Percentiles rank a stretch among this genome's conserved stretches.
phyloP scores from a whole-genome alignment of 2,888 invertebrate species.

The Apocheima hispidaria region DNA sequence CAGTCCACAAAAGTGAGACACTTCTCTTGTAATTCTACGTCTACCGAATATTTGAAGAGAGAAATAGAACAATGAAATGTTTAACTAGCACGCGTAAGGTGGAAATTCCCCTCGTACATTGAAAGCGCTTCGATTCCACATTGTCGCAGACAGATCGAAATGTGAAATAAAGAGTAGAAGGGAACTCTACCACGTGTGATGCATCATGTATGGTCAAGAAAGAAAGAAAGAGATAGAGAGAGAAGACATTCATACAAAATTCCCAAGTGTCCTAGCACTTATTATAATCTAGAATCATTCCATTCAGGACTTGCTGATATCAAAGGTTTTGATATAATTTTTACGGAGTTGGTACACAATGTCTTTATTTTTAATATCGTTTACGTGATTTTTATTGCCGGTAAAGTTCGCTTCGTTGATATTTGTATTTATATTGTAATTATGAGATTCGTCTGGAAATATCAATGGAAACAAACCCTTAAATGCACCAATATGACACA shows the following conservation, averaged over 20 bases:
- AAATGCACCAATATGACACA: background rate
- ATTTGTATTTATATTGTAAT: background rate
- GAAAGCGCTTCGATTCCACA: too few relatives aligned
- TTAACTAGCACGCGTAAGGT: too few relatives aligned
- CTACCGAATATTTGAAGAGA: too few relatives aligned
- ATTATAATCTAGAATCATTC: background rate
- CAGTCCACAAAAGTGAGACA: background rate
- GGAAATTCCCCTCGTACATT: too few relatives aligned
- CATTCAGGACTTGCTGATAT: background rate
- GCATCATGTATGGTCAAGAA: too few relatives aligned
- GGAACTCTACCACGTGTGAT: too few relatives aligned
- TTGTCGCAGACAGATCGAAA: too few relatives aligned
- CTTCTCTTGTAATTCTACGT: too few relatives aligned
- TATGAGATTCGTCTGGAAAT: background rate
- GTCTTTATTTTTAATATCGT: background rate
- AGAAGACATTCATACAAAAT: too few relatives aligned
- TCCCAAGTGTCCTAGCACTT: background rate
- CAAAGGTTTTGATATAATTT: background rate
- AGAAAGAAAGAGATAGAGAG: too few relatives aligned
- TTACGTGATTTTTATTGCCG: slow-evolving; percentile 2
- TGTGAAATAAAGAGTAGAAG: too few relatives aligned
- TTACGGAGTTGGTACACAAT: background rate
- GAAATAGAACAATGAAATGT: too few relatives aligned
- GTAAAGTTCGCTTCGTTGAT: background rate
- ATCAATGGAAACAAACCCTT: background rate